Conservation (phyloP, 2,888 invertebrate genomes). For the Prosapia bicincta region DNA sequence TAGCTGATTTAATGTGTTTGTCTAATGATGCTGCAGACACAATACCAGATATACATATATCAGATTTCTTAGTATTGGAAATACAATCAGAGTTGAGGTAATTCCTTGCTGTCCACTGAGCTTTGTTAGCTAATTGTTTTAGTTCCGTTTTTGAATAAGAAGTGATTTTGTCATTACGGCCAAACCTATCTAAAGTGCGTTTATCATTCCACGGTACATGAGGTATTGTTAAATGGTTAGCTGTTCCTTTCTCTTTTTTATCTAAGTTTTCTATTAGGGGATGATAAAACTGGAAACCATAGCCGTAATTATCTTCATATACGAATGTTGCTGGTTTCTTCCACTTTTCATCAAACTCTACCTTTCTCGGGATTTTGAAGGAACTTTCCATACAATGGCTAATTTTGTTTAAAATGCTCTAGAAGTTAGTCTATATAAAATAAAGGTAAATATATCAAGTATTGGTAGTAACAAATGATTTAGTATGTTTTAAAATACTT, state of each 20-base stretch:
- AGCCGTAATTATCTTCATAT: conserved; percentile 5
- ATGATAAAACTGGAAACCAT: neutral
- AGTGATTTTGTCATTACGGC: neutral
- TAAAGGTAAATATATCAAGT: too few species aligned
- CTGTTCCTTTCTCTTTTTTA: neutral
- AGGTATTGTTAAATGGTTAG: neutral
- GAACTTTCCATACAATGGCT: neutral
- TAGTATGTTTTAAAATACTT: too few species aligned
- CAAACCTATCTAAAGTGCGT: neutral
- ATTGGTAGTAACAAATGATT: too few species aligned
- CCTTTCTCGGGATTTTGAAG: neutral
- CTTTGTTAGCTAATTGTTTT: neutral
- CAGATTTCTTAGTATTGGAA: neutral
- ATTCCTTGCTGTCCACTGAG: neutral
- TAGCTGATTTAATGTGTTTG: neutral
- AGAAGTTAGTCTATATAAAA: too few species aligned
- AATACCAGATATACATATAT: neutral
- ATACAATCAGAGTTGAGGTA: neutral
- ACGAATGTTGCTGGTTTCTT: conserved; percentile 1
- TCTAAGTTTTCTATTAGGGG: neutral
- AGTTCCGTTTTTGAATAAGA: neutral
- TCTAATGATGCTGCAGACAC: neutral
- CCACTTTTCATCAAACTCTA: neutral
- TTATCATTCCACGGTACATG: neutral
- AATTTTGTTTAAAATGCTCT: neutral